Percentiles rank a stretch among this genome's conserved stretches.
These are phyloP conservation scores for Garrulus glandarius DNA, from an alignment of 2,797 vertebrate genomes.

Conservation along the genomic window DNA sequence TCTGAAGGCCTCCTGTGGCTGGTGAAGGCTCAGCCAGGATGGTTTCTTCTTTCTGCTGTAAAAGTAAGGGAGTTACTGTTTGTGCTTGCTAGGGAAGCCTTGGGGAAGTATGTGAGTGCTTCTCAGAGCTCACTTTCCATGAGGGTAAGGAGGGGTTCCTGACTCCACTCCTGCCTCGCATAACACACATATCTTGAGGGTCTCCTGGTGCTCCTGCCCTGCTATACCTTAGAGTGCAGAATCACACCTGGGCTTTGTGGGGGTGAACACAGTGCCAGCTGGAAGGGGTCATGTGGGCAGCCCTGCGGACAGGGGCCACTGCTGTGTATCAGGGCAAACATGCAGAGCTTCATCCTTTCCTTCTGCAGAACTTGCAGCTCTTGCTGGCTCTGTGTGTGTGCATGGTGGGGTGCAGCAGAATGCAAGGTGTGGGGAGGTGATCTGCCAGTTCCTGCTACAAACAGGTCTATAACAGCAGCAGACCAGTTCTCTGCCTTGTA, in stretches of 20 bases:
- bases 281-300: neutral
- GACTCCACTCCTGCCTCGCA: neutral
- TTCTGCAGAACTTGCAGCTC: neutral
- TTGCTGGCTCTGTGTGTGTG: neutral
- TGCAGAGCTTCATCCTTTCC: neutral
- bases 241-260: neutral
- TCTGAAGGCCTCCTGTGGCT: neutral
- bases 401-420: neutral
- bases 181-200: fast-evolving
- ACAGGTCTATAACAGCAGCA: neutral
- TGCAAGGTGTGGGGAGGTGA: neutral
- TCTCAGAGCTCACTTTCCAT: neutral
- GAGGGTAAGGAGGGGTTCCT: neutral
- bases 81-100: neutral
- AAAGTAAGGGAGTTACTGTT: neutral
- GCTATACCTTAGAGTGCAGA: neutral
- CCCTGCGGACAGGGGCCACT: neutral
- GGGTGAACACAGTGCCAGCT: neutral
- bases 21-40: neutral
- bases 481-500: neutral
- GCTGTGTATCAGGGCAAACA: neutral
- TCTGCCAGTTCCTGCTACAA: neutral
- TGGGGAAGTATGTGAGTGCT: neutral
- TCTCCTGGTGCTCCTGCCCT: neutral
- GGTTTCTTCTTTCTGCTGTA: neutral